phyloP scores from a whole-genome alignment of 2,113 vertebrate genomes.

The Varanus komodoensis region DNA sequence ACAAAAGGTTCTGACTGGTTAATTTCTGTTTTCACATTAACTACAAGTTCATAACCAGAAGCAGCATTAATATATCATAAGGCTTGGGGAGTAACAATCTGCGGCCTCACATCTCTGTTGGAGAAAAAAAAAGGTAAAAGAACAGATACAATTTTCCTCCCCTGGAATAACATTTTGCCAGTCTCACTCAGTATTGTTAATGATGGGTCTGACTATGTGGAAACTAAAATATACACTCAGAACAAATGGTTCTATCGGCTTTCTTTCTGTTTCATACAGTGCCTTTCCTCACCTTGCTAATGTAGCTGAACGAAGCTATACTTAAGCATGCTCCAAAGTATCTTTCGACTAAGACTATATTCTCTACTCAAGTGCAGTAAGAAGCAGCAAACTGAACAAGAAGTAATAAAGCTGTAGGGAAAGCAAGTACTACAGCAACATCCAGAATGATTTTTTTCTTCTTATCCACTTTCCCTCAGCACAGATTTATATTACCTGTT shows the following conservation, averaged over 20 bases:
- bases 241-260: background rate
- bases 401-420: background rate
- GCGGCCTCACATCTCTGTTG: background rate
- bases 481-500: background rate
- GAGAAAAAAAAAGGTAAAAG: background rate
- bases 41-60: constrained; percentile 55
- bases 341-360: background rate
- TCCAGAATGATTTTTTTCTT: background rate
- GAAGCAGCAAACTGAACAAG: background rate
- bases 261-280: background rate
- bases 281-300: background rate
- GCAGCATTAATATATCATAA: constrained; percentile 16
- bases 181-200: background rate
- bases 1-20: constrained; percentile 60
- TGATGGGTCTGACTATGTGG: background rate
- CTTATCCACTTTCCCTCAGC: background rate
- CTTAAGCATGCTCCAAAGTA: background rate
- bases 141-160: background rate
- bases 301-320: background rate
- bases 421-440: background rate
- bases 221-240: background rate
- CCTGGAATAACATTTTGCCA: background rate
- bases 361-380: background rate
- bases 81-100: background rate
- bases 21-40: constrained; percentile 54